These are phyloP conservation scores for Falco concolor DNA, from an alignment of 2,797 vertebrate species.

Conservation along the genomic window DNA sequence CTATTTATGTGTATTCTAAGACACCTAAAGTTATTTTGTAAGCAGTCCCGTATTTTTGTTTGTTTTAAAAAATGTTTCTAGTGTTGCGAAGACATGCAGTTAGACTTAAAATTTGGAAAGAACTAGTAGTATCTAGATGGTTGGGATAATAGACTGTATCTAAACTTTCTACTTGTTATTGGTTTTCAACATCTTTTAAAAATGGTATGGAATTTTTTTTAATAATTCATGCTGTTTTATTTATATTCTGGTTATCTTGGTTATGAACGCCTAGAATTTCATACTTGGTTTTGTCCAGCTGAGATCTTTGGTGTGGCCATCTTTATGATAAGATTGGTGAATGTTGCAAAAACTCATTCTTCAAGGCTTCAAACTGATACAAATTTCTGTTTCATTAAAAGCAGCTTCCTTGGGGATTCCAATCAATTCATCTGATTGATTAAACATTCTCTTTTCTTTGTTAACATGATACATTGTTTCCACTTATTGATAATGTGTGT, in stretches of 20 bases:
- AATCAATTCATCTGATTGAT: background rate
- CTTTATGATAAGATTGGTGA: background rate
- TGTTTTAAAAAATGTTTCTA: background rate
- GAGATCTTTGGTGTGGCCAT: background rate
- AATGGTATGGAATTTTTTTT: background rate
- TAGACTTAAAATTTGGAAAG: background rate
- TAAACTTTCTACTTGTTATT: background rate
- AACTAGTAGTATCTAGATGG: background rate
- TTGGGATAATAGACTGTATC: background rate
- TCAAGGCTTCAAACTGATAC: background rate
- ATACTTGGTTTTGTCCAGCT: background rate
- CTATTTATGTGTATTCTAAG: background rate
- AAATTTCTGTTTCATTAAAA: background rate
- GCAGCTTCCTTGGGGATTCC: background rate
- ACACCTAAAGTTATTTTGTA: background rate
- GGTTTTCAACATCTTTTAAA: background rate
- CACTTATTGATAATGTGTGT: background rate
- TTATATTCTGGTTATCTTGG: background rate
- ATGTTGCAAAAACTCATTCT: background rate
- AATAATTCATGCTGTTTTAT: accelerated
- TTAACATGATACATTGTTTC: background rate
- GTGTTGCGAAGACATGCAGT: background rate
- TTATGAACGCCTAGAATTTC: background rate
- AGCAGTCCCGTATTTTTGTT: background rate
- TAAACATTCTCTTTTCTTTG: background rate